phyloP scores from a whole-genome alignment of 1,140 invertebrate species.

The Bemisia tabaci region DNA sequence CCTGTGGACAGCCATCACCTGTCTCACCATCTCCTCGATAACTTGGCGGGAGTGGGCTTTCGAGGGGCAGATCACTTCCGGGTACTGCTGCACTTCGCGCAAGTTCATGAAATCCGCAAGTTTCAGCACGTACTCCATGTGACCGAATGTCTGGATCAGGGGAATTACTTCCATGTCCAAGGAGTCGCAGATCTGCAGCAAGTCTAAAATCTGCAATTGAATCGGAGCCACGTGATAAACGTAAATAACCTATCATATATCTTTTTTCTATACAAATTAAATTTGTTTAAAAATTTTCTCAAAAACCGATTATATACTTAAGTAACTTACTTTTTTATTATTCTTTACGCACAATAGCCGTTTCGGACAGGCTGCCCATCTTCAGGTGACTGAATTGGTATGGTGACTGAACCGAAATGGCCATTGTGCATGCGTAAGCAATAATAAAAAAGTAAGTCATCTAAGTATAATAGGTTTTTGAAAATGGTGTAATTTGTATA shows the following conservation, averaged over 20 bases:
- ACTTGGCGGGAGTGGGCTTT: constrained; percentile 12
- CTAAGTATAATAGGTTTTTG: too few relatives aligned
- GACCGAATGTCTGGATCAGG: constrained; percentile 90
- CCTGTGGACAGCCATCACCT: constrained; percentile 29
- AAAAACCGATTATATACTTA: too few relatives aligned
- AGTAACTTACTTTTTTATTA: too few relatives aligned
- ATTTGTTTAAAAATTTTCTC: neutral
- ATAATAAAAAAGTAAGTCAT: too few relatives aligned
- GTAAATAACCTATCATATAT: neutral
- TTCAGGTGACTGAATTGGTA: too few relatives aligned
- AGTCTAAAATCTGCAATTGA: neutral
- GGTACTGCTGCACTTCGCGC: constrained; percentile 59
- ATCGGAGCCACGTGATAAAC: neutral
- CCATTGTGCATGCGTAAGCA: too few relatives aligned
- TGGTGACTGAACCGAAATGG: too few relatives aligned
- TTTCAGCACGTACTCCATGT: constrained; percentile 83
- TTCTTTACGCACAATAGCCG: too few relatives aligned
- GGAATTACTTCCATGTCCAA: constrained; percentile 65
- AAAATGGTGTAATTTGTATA: too few relatives aligned
- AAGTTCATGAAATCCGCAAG: constrained; percentile 56
- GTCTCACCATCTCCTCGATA: constrained; percentile 17
- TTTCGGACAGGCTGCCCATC: too few relatives aligned
- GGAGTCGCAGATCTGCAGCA: neutral
- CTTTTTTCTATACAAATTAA: neutral
- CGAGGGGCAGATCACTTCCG: constrained; percentile 72